Base-by-base conservation (phyloP, 2,113 vertebrate species). In the Oreochromis spilurus region DNA sequence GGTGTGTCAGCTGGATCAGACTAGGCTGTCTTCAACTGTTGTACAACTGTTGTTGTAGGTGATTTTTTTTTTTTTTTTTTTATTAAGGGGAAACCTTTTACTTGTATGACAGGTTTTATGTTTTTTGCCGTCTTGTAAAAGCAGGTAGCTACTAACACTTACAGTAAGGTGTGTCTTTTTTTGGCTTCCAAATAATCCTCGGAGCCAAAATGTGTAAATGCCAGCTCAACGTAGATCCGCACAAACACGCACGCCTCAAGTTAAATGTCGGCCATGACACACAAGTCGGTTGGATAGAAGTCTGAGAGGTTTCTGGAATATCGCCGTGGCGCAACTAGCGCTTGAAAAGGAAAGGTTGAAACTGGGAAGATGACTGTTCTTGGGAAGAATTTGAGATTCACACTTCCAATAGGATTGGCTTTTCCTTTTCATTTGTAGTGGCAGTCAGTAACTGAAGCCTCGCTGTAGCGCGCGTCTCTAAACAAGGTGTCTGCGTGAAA, bases 381-480 rank as follows among this genome's bases (percentile, higher is more conserved):
- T 65, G 6, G 52, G 85, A 92, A 87, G 77, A 93, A 88, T 92
- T 58, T 86, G 48, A 83, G 87, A 91, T 92, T 89, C 79, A 14
- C 87, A 36, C 43, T 80, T 89, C 79, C 88, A 84, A 81, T 50
- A 86, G 88, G 89, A 92, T 92, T 93, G 91, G 82, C 81, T 84
- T 90, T 92, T 91, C 53, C 58, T 92, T 87, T 87, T 94, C 80
- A 90, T 94, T 93, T 94, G 90, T 91, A 93, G 88, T 89, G 80
- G 86, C 93, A 89, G 86, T 77, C n/a, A 45, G 89, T 87, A 91
- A 94, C 87, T 31, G 79, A 89, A 90, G 90, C 67, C 77, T 26
- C 57, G 9, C 34, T 90, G 90, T 78, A 91, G 83, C 70, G 2
- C 7, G 24, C 5, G 13, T 84, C 57, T 83, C 60, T 79, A 38